Evolutionary conservation across 2,888 invertebrate genomes (phyloP).

Genomic region (Leucania comma): DNA sequence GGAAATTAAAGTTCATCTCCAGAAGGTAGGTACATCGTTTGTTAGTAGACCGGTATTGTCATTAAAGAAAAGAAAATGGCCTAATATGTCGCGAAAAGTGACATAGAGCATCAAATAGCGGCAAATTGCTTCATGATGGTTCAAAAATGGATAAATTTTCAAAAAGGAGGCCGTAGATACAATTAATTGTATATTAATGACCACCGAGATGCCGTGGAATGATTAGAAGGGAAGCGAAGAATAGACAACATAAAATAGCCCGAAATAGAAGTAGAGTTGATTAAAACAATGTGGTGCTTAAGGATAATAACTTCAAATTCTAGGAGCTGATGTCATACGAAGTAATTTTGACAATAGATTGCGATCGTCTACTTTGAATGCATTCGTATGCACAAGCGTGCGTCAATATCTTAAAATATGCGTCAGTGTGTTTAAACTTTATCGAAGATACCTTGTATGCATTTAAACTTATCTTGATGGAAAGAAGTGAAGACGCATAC

Average conservation of each 20-base stretch:
- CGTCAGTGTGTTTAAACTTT: not conserved
- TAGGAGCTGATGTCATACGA: not conserved
- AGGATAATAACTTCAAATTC: not conserved
- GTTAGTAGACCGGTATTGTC: not conserved
- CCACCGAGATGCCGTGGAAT: no score
- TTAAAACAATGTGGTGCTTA: not conserved
- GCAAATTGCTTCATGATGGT: not conserved
- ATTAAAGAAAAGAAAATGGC: not conserved
- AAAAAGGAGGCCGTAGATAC: not conserved
- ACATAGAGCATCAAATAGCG: not conserved
- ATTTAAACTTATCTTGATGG: conserved; percentile 14
- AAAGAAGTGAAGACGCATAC: conserved; percentile 1
- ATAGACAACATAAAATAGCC: no score
- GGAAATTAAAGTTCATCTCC: no score
- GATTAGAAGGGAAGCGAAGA: no score
- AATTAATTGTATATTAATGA: no score
- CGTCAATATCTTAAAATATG: not conserved
- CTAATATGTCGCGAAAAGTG: not conserved
- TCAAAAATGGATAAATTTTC: not conserved
- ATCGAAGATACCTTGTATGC: not conserved
- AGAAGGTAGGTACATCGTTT: no score
- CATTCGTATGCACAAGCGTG: conserved; percentile 13
- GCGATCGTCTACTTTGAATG: conserved; percentile 12
- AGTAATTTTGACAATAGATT: not conserved
- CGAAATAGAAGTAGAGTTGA: no score